Conservation (phyloP, 2,888 invertebrate genomes). For the Suillia variegata region DNA sequence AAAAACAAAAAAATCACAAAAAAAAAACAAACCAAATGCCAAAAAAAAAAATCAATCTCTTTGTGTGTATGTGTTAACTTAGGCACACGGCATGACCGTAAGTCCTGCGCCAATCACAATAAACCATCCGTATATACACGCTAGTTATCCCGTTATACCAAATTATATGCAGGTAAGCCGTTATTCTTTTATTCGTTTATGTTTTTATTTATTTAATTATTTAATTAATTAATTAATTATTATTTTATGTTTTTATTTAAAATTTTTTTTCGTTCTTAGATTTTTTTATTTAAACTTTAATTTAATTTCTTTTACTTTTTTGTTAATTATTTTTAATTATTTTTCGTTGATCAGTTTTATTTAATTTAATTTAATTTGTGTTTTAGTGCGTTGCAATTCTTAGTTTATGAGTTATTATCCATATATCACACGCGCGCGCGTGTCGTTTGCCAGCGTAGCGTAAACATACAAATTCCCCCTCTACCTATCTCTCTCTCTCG, state of each 20-base stretch:
- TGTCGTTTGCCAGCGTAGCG: neutral
- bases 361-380: too few species aligned
- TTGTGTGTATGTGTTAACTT: slow-evolving; percentile 37
- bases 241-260: slow-evolving; percentile 18
- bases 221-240: too few species aligned
- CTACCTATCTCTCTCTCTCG: neutral
- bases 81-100: slow-evolving; percentile 64
- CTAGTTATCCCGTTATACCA: slow-evolving; percentile 63
- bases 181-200: slow-evolving; percentile 18
- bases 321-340: slow-evolving; percentile 9
- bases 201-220: slow-evolving; percentile 18
- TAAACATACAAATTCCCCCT: neutral
- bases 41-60: slow-evolving; percentile 29
- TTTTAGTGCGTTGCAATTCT: too few species aligned
- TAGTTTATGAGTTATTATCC: too few species aligned
- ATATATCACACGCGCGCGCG: too few species aligned
- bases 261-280: too few species aligned
- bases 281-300: slow-evolving; percentile 6
- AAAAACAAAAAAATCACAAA: slow-evolving; percentile 21
- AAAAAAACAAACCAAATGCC: slow-evolving; percentile 26
- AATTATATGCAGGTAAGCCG: slow-evolving; percentile 62
- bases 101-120: slow-evolving; percentile 64
- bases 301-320: neutral
- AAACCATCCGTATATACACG: slow-evolving; percentile 63
- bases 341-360: slow-evolving; percentile 7